Evolutionary conservation across 1,140 invertebrate species (phyloP).

Genomic region (Oryctes rhinoceros): DNA sequence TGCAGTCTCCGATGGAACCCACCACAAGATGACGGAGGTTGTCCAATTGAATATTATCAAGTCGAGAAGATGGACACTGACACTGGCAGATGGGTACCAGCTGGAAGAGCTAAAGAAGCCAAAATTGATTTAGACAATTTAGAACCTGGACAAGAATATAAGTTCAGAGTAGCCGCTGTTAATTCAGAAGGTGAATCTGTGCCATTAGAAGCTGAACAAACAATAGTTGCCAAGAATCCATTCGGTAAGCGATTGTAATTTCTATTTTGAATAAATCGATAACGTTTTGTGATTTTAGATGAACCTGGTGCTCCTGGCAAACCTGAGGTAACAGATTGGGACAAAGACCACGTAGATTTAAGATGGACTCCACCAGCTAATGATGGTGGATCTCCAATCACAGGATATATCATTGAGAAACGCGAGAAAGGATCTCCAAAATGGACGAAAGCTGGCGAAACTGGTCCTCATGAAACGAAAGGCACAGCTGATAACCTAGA

Average conservation of each 20-base stretch:
- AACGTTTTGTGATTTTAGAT: constrained; percentile 65
- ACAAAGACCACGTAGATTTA: constrained; percentile 92
- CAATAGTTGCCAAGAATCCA: constrained; percentile 97
- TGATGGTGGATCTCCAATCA: constrained; percentile 93
- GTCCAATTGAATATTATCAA: constrained; percentile 89
- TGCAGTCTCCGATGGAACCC: constrained; percentile 94
- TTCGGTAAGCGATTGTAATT: constrained; percentile 73
- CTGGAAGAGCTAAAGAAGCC: constrained; percentile 80
- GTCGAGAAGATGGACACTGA: constrained; percentile 92
- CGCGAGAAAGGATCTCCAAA: constrained; percentile 86
- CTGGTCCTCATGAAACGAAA: constrained; percentile 79
- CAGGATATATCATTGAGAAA: constrained; percentile 94
- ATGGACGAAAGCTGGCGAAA: constrained; percentile 87
- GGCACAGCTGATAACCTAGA: constrained; percentile 82
- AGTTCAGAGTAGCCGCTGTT: constrained; percentile 95
- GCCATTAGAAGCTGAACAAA: constrained; percentile 86
- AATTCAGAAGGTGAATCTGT: constrained; percentile 96
- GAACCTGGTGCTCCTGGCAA: constrained; percentile 90
- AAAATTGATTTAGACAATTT: constrained; percentile 86
- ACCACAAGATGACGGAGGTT: constrained; percentile 90
- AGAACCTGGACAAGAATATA: constrained; percentile 93
- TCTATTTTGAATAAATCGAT: not conserved
- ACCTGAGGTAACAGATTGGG: constrained; percentile 92
- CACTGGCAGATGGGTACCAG: constrained; percentile 85
- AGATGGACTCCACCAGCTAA: constrained; percentile 89